phyloP scores from a whole-genome alignment of 2,888 invertebrate species.

The Mimachlamys varia region DNA sequence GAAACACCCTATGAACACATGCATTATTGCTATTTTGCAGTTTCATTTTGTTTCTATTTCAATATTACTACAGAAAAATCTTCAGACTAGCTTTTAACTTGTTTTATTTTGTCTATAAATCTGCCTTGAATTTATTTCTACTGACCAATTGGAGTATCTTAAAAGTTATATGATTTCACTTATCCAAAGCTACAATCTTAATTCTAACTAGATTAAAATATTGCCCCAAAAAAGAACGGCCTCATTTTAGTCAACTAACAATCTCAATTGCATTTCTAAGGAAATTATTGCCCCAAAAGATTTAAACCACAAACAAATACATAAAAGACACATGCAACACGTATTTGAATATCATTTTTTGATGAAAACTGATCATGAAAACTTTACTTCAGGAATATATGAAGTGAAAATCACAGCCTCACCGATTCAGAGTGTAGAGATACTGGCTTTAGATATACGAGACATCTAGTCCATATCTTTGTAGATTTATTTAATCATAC shows the following conservation, averaged over 20 bases:
- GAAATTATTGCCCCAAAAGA: not conserved
- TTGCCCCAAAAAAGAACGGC: not conserved
- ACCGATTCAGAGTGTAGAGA: too few relatives aligned
- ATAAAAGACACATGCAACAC: not conserved
- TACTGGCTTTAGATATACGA: too few relatives aligned
- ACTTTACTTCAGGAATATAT: not conserved
- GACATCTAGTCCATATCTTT: not conserved
- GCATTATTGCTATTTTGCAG: conserved; percentile 1
- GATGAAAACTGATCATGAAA: not conserved
- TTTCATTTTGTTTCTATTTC: not conserved
- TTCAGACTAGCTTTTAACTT: not conserved
- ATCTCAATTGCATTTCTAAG: not conserved
- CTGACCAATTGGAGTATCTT: too few relatives aligned
- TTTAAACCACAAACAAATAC: not conserved
- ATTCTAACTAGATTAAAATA: not conserved
- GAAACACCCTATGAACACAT: not conserved
- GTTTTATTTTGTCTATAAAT: not conserved
- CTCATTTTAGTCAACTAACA: not conserved
- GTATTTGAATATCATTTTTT: not conserved
- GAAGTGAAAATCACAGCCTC: too few relatives aligned
- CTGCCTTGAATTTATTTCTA: too few relatives aligned
- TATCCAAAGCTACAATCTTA: not conserved
- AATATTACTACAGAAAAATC: not conserved
- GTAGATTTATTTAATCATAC: too few relatives aligned
- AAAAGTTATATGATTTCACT: not conserved